phyloP scores from a whole-genome alignment of 2,797 vertebrate species.

The Labeo calbasu region DNA sequence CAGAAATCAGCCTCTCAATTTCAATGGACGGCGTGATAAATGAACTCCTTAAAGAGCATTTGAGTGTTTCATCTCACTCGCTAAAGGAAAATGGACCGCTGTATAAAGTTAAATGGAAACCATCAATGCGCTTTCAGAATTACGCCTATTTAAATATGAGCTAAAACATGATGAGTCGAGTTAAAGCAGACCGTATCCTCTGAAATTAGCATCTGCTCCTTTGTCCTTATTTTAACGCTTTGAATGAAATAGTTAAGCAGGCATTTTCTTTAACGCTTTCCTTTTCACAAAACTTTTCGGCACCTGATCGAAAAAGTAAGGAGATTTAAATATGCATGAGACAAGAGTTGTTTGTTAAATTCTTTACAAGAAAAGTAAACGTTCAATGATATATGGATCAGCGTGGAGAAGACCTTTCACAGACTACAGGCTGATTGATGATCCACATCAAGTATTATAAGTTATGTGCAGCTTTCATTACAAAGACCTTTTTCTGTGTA shows the following conservation, averaged over 20 bases:
- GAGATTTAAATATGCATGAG: slow-evolving; percentile 32
- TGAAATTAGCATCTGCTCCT: slow-evolving; percentile 39
- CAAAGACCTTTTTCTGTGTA: slow-evolving; percentile 19
- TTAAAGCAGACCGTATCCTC: slow-evolving; percentile 6
- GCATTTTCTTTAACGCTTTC: slow-evolving; percentile 16
- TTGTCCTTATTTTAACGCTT: slow-evolving; percentile 31
- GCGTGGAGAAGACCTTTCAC: slow-evolving; percentile 12
- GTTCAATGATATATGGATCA: slow-evolving; percentile 16
- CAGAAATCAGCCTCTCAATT: slow-evolving; percentile 46
- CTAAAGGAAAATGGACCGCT: slow-evolving; percentile 32
- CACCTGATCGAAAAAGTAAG: slow-evolving; percentile 4
- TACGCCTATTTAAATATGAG: slow-evolving; percentile 25
- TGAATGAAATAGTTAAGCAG: slow-evolving; percentile 20
- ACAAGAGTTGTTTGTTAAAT: slow-evolving; percentile 30
- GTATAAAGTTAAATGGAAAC: slow-evolving; percentile 31
- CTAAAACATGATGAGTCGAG: slow-evolving; percentile 23
- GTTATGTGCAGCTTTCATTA: slow-evolving; percentile 25
- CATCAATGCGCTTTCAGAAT: slow-evolving; percentile 24
- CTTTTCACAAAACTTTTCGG: background rate
- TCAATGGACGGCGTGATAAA: slow-evolving; percentile 42
- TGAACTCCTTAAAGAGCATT: slow-evolving; percentile 42
- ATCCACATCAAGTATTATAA: slow-evolving; percentile 20
- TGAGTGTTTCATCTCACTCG: slow-evolving; percentile 33
- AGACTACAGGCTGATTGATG: slow-evolving; percentile 35
- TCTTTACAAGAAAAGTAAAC: background rate